Percentiles rank a stretch among this genome's conserved stretches.
Conservation (phyloP, 2,113 vertebrate species). For the Thryonomys swinderianus region DNA sequence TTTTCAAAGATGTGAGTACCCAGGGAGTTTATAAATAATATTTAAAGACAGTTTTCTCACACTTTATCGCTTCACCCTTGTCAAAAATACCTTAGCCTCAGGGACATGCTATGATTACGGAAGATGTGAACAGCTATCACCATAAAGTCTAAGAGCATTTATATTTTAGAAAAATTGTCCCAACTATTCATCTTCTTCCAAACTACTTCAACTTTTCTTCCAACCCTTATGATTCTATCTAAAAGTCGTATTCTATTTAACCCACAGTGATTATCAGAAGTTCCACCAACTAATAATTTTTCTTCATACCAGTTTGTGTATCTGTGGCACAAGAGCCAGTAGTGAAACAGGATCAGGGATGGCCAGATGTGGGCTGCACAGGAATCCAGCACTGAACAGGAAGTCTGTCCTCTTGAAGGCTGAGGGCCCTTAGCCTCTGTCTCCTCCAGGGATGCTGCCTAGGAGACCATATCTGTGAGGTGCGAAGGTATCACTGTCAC, state of each 20-base stretch:
- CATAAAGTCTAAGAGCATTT: not conserved
- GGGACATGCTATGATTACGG: not conserved
- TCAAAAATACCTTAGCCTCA: not conserved
- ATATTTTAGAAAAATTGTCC: slow-evolving; percentile 8
- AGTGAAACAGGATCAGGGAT: not conserved
- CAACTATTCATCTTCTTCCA: not conserved
- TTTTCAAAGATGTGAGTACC: not conserved
- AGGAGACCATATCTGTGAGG: not conserved
- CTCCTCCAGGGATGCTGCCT: not conserved
- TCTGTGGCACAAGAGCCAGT: not conserved
- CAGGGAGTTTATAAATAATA: not conserved
- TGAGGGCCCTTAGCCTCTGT: not conserved
- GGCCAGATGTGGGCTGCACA: no score
- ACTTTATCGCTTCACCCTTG: not conserved
- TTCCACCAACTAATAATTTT: not conserved
- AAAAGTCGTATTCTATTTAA: slow-evolving; percentile 7
- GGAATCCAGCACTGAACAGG: not conserved
- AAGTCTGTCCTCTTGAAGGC: not conserved
- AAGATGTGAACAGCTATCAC: not conserved
- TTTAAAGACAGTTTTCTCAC: not conserved
- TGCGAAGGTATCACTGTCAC: not conserved
- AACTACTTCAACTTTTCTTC: slow-evolving; percentile 28
- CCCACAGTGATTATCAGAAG: not conserved
- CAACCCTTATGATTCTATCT: not conserved
- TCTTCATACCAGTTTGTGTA: not conserved